phyloP scores from a whole-genome alignment of 2,888 invertebrate species.

The Empis stercorea region DNA sequence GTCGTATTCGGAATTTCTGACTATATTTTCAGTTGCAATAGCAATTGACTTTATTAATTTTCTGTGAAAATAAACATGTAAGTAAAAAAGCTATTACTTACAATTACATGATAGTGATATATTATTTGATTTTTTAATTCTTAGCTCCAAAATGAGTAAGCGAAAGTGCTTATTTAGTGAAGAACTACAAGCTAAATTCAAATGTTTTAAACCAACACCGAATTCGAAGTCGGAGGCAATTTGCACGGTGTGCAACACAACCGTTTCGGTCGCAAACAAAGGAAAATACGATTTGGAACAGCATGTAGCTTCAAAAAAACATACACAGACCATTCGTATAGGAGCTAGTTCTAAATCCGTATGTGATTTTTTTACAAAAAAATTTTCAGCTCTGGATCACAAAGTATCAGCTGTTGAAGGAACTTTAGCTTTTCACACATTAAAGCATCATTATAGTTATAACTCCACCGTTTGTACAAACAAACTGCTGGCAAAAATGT shows the following conservation, averaged over 20 bases:
- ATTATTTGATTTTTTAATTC: not conserved
- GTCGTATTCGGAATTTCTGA: not conserved
- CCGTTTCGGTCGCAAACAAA: not conserved
- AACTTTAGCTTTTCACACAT: constrained; percentile 1
- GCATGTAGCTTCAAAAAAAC: not conserved
- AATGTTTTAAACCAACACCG: not conserved
- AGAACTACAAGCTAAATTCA: not conserved
- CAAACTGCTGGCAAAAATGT: not conserved
- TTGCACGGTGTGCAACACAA: not conserved
- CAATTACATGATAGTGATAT: not conserved
- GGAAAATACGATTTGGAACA: not conserved
- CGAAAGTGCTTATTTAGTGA: not conserved
- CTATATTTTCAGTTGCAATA: not conserved
- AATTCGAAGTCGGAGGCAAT: constrained; percentile 7
- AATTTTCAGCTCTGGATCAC: constrained; percentile 1
- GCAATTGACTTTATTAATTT: not conserved
- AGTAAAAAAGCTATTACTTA: not conserved
- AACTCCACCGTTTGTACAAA: not conserved
- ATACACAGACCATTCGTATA: not conserved
- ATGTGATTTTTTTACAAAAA: not conserved
- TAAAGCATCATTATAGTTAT: not conserved
- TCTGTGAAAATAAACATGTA: not conserved
- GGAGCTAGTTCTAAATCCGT: not conserved
- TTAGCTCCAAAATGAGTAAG: not conserved
- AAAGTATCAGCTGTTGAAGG: constrained; percentile 1